Base-by-base conservation (phyloP, 2,888 invertebrate genomes). In the Periphyllus acericola region DNA sequence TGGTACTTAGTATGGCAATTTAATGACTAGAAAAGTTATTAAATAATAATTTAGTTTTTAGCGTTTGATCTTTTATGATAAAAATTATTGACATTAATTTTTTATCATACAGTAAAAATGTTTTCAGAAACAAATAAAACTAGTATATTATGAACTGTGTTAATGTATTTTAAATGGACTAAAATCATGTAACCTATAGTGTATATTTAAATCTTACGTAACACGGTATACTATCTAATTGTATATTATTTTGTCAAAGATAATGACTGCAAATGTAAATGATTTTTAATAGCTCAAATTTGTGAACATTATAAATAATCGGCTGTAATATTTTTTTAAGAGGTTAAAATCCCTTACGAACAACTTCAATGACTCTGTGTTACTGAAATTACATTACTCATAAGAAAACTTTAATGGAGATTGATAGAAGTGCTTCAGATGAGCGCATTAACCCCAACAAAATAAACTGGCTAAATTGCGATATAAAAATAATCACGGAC, bases 401-500 rank as follows among this genome's bases (percentile, higher is more conserved):
- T n/a, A 8, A 71, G 46, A 71, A 72, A 72, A 72, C 34, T 52
- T 71, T 34, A 52, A 52, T 32, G 34, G 25, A n/a, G 52, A 83
- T 83, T 72, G 82, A 83, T 71, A 46, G 72, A 52, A 52, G 34
- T 36, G 5, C 34, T 83, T n/a, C n/a, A 36, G 55, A 14, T 6
- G 36, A 74, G 55, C 34, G 11, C 55, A 36, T 83, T 34, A 34
- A 82, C 0, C 71, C 11, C 29, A 3, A 46, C n/a, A 68, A 34
- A 72, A 82, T 71, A 71, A 82, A 46, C 68, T 2, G 11, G 21
- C 5, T 55, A 29, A 74, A 82, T 52, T 52, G 52, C 52, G 11
- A 21, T 46, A 19, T 66, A 76, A 84, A 84, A 84, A 76, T 76
- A 76, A 76, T 84, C 84, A 83, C 83, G 21, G 60, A 60, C 40